Base-by-base conservation (phyloP, 2,888 invertebrate species). In the Asteroscopus sphinx region DNA sequence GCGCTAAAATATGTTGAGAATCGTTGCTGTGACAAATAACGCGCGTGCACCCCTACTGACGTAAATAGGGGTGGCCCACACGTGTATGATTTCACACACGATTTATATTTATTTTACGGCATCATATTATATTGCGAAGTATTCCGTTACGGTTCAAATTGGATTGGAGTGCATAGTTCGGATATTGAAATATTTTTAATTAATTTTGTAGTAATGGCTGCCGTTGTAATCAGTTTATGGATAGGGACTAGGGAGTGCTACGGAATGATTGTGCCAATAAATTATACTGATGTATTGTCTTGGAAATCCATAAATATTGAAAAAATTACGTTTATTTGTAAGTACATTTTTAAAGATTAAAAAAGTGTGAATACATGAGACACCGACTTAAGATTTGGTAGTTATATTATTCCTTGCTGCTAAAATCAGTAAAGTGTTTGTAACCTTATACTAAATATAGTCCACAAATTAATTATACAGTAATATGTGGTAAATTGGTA, bases 31-130 rank as follows among this genome's bases (percentile, higher is more conserved):
- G 0, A 44, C 39, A 13, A 52, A 41, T 26, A 56, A 44, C 51
- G 63, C 11, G 28, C 15, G 17, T 30, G 25, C 55, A 66, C 67
- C 64, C 77, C 72, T 61, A 28, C 35, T 57, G 58, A 72, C 56
- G 57, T 55, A 57, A 70, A 51, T 56, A 65, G 72, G 73, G 70
- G 68, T 62, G 65, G 16, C 25, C 3, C 68, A 54, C 83, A 81
- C 76, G 76, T 79, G 81, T 73, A 58, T 51, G 54, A 73, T 79
- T 81, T 79, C 79, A 75, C 80, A 74, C 72, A 63, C 71, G 76
- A 79, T 79, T 79, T 76, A 73, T 76, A 65, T 75, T 65, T 60
- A 58, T 56, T 54, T 45, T 64, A 37, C 16, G 8, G 45, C 16
- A 30, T 41, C 45, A 36, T 48, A 67, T 63, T 44, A 46, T 59